Percentiles rank a stretch among this genome's conserved stretches.
Conservation (phyloP, 2,113 vertebrate species). For the Crypturellus undulatus region DNA sequence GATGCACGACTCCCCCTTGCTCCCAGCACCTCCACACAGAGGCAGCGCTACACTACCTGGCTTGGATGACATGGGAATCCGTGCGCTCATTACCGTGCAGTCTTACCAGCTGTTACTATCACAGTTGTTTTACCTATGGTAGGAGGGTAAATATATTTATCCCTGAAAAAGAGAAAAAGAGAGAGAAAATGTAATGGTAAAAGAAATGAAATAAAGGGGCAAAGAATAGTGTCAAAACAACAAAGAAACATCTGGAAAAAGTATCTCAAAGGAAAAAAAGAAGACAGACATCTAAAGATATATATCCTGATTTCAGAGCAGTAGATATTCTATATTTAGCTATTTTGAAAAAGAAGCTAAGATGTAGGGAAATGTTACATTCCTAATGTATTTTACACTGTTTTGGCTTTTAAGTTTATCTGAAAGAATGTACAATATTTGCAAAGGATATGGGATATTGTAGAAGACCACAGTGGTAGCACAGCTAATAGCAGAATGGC, state of each 20-base stretch:
- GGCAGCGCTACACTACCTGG: too few species aligned
- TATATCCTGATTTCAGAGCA: neutral
- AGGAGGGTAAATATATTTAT: neutral
- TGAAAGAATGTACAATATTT: neutral
- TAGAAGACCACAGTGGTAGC: neutral
- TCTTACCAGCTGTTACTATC: neutral
- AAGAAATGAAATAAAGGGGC: neutral
- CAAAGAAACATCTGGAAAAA: neutral
- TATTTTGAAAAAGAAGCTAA: neutral
- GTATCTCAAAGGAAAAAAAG: rapidly evolving
- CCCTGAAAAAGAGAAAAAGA: neutral
- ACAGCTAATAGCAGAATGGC: neutral
- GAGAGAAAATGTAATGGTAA: neutral
- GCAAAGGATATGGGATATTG: neutral
- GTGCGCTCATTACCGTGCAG: neutral
- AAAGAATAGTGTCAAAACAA: neutral
- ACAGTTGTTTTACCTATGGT: neutral
- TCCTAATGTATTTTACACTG: neutral
- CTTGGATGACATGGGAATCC: neutral
- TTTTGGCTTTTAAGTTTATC: neutral
- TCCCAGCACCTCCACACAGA: too few species aligned
- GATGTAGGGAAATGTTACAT: neutral
- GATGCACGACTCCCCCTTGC: too few species aligned
- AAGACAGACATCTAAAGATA: neutral
- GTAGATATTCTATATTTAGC: neutral